A percentile compares a stretch with the other conserved stretches of the same genome.
Evolutionary conservation across 2,113 vertebrate species (phyloP).

Genomic region (Heptranchias perlo): DNA sequence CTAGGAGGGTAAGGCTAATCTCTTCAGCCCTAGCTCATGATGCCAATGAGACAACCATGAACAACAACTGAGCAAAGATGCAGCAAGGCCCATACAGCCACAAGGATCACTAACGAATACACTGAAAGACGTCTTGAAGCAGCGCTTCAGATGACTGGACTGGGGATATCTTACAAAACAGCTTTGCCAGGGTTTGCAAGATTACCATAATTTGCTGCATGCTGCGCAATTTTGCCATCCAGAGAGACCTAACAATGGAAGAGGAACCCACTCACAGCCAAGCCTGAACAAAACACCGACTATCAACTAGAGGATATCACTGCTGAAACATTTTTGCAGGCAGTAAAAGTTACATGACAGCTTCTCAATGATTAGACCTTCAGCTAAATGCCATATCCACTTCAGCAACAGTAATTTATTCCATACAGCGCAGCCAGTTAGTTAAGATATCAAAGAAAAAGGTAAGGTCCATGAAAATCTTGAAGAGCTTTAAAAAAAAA

Average conservation of each 20-base stretch:
- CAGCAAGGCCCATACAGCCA: not conserved
- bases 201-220: constrained; percentile 12
- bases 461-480: not conserved
- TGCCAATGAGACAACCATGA: not conserved
- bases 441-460: not conserved
- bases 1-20: not conserved
- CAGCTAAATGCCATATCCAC: not conserved
- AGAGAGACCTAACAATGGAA: not conserved
- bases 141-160: not conserved
- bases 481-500: not conserved
- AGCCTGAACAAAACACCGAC: constrained; percentile 6
- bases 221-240: not conserved
- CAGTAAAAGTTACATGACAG: not conserved
- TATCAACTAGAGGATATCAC: not conserved
- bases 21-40: not conserved
- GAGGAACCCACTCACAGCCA: not conserved
- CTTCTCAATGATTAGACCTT: not conserved
- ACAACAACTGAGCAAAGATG: not conserved
- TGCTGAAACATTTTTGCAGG: not conserved
- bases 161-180: constrained; percentile 1
- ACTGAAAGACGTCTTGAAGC: not conserved
- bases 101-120: not conserved
- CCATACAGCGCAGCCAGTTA: not conserved
- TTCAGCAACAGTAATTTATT: constrained; percentile 7
- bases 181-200: not conserved